Evolutionary conservation across 2,113 vertebrate species (phyloP).

Genomic region (Promerops cafer): DNA sequence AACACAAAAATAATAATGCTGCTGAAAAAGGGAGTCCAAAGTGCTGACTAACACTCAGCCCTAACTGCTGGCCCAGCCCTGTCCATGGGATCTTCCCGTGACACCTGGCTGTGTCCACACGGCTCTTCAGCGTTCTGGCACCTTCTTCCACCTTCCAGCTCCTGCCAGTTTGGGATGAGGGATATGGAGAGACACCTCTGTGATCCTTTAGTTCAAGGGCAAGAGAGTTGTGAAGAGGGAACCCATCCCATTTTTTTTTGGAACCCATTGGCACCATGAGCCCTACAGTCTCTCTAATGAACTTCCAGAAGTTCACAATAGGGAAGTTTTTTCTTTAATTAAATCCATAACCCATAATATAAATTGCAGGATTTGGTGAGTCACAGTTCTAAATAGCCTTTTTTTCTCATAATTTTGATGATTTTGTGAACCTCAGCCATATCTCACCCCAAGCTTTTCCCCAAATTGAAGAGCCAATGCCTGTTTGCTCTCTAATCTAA

Average conservation of each 20-base stretch:
- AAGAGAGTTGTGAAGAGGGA: neutral
- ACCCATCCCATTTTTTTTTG: neutral
- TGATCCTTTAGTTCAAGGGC: neutral
- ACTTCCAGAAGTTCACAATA: neutral
- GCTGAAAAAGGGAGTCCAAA: neutral
- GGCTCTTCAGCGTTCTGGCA: rapidly evolving
- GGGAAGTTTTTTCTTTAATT: neutral
- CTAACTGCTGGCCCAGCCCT: neutral
- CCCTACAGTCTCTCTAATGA: neutral
- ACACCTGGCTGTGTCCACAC: neutral
- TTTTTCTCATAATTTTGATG: neutral
- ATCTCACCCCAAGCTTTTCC: neutral
- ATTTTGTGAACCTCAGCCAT: neutral
- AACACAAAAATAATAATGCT: neutral
- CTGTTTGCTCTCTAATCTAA: neutral
- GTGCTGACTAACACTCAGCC: neutral
- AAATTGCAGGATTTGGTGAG: neutral
- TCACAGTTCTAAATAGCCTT: neutral
- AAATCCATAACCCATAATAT: neutral
- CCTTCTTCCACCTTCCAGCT: neutral
- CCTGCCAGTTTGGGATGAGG: neutral
- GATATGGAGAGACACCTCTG: neutral
- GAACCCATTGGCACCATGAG: neutral
- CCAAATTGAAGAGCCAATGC: neutral
- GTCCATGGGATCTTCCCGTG: neutral